phyloP scores from a whole-genome alignment of 2,888 invertebrate genomes.

The Prenolepis imparis region DNA sequence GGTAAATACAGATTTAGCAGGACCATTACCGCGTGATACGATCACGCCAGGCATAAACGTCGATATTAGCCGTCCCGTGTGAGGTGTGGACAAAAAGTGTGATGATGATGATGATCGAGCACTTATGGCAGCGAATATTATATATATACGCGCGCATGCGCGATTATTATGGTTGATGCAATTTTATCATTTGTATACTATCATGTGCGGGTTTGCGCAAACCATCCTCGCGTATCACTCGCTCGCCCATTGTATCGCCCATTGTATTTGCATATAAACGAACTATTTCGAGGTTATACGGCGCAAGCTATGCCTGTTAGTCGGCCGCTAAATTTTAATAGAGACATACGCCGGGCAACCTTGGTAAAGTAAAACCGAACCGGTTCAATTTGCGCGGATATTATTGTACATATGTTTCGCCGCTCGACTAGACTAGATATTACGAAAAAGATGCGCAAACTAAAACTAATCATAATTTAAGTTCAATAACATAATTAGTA shows the following conservation, averaged over 20 bases:
- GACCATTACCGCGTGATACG: conserved; percentile 35
- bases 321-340: conserved; percentile 69
- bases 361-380: conserved; percentile 55
- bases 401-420: conserved; percentile 48
- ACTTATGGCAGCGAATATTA: conserved; percentile 44
- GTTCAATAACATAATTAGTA: background rate
- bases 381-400: conserved; percentile 51
- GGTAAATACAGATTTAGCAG: conserved; percentile 36
- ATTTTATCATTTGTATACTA: conserved; percentile 69
- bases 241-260: conserved; percentile 67
- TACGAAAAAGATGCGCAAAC: background rate
- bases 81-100: conserved; percentile 31
- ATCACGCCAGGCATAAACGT: conserved; percentile 39
- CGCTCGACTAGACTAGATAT: conserved; percentile 33
- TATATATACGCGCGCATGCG: conserved; percentile 31
- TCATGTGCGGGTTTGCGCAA: conserved; percentile 59
- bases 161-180: conserved; percentile 63
- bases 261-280: conserved; percentile 83
- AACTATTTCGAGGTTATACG: conserved; percentile 74
- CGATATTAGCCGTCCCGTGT: conserved; percentile 41
- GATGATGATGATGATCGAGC: conserved; percentile 47
- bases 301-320: conserved; percentile 57
- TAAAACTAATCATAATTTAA: background rate
- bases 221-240: conserved; percentile 62
- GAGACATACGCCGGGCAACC: conserved; percentile 58